Evolutionary conservation across 2,797 vertebrate species (phyloP), one percentile per base, ranked within the genome.

Genomic region (Liasis olivaceus): DNA sequence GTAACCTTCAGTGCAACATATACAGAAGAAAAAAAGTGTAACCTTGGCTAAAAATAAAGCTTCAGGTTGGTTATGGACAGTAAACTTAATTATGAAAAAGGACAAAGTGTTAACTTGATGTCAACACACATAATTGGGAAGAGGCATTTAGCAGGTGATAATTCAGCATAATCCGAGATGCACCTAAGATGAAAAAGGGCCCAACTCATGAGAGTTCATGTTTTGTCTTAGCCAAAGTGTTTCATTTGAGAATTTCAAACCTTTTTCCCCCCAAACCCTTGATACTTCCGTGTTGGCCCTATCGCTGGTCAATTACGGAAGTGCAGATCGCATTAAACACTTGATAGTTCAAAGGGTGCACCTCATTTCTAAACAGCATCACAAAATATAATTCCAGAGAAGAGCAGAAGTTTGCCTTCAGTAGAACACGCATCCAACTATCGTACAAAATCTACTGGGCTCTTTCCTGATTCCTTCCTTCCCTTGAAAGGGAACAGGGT

Each of bases 1-100:
- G 97, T 97, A 98, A 98, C 97, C 94, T 97, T 97, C 98, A 98
- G 98, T 98, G 98, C 98, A 98, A 98, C 97, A 98, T 98, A 98
- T 98, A 98, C 98, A 98, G 97, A 97, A 97, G 94, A 56, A 51
- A 96, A 94, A 2, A 92, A 97, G 96, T 96, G 94, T 96, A 97
- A 97, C 95, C 92, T 94, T 92, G 96, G 96, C 95, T 96, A 94
- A 93, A 93, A 94, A 94, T 96, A 95, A 95, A 81, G 95, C 94
- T 95, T 96, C 0, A 1, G 94, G 94, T 89, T 94, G 96, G 94
- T 97, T 97, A 96, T 0, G 95, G 96, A 95, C 60, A 93, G 90
- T 91, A 54, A 91, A 89, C 89, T 88, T 87, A 95, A 94, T 90
- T 95, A 95, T 3, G 11, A 94, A 66, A 94, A 84, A 56, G 59